Conservation (phyloP, 1,140 invertebrate genomes). For the Cherax quadricarinatus region DNA sequence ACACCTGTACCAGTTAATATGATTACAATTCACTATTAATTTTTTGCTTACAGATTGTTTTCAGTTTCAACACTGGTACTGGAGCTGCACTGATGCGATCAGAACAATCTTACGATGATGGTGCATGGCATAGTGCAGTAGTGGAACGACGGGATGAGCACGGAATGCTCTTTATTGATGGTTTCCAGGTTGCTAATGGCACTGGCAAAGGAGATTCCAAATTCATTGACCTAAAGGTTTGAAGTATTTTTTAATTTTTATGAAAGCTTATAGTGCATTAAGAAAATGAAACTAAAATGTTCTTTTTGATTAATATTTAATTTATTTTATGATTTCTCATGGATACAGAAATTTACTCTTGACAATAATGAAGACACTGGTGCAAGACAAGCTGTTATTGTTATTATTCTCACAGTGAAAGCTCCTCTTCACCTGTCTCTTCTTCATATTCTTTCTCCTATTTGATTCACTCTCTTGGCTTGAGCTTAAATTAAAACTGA, state of each 20-base stretch:
- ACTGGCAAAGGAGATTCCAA: constrained; percentile 36
- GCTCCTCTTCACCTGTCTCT: too few species aligned
- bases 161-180: constrained; percentile 58
- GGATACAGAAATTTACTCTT: too few species aligned
- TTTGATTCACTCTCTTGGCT: too few species aligned
- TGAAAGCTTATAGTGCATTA: not conserved
- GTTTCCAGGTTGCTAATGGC: constrained; percentile 20
- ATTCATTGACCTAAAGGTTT: constrained; percentile 68
- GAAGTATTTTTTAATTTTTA: not conserved
- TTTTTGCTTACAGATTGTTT: constrained; percentile 80
- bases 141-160: constrained; percentile 78
- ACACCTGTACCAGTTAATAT: too few species aligned
- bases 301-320: not conserved
- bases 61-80: constrained; percentile 85
- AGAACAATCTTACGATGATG: constrained; percentile 85
- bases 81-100: constrained; percentile 81
- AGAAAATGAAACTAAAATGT: not conserved
- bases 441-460: too few species aligned
- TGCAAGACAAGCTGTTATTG: too few species aligned
- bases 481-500: too few species aligned
- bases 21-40: too few species aligned
- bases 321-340: too few species aligned
- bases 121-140: constrained; percentile 88
- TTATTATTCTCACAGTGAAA: too few species aligned
- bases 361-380: too few species aligned